A percentile compares a stretch with the other conserved stretches of the same genome.
Evolutionary conservation across 2,888 invertebrate species (phyloP).

Genomic region (Drosophila neoperkinsi): DNA sequence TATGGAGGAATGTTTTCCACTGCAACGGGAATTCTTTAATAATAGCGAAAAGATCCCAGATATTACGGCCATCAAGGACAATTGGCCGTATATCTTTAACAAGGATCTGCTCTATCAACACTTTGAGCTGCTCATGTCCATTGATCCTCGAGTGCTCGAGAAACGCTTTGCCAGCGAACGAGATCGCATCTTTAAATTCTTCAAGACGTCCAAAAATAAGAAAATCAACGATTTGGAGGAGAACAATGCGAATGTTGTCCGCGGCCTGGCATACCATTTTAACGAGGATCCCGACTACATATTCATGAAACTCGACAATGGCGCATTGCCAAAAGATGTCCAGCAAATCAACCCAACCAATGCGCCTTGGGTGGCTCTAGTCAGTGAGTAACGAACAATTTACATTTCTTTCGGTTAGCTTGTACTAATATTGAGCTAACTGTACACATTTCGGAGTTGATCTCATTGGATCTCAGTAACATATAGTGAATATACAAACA

Average conservation of each 20-base stretch:
- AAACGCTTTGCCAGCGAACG: slow-evolving; percentile 57
- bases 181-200: slow-evolving; percentile 72
- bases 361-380: slow-evolving; percentile 76
- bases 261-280: slow-evolving; percentile 71
- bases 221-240: slow-evolving; percentile 63
- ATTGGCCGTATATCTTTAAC: slow-evolving; percentile 72
- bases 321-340: slow-evolving; percentile 56
- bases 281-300: slow-evolving; percentile 74
- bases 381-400: slow-evolving; percentile 60
- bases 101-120: slow-evolving; percentile 70
- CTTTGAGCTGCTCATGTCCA: slow-evolving; percentile 75
- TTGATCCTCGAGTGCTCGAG: slow-evolving; percentile 65
- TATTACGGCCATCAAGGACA: slow-evolving; percentile 67
- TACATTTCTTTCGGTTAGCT: not conserved
- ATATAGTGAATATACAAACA: not conserved
- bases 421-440: not conserved
- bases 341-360: slow-evolving; percentile 71
- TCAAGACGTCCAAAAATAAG: slow-evolving; percentile 71
- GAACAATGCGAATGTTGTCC: slow-evolving; percentile 67
- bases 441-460: not conserved
- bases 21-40: slow-evolving; percentile 71
- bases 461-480: too few relatives aligned
- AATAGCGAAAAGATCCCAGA: slow-evolving; percentile 75
- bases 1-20: slow-evolving; percentile 75
- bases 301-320: slow-evolving; percentile 66